Evolutionary conservation across 2,113 vertebrate genomes (phyloP).

Genomic region (Sylvietta virens): DNA sequence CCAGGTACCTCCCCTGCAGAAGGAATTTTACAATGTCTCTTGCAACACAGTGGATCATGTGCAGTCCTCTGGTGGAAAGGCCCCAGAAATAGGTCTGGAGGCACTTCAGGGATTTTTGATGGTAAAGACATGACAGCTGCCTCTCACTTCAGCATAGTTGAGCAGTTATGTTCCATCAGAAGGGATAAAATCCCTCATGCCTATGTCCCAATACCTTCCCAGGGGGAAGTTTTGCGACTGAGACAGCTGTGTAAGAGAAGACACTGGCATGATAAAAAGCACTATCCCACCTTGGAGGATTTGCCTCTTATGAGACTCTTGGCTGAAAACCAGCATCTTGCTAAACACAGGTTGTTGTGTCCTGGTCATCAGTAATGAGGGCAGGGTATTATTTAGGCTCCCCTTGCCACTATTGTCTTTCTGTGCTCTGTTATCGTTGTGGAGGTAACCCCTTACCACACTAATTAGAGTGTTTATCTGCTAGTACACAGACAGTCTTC

Average conservation of each 20-base stretch:
- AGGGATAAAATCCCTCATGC: neutral
- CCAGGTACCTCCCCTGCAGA: neutral
- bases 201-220: no score
- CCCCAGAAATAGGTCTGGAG: neutral
- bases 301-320: neutral
- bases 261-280: neutral
- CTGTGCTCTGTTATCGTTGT: neutral
- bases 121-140: neutral
- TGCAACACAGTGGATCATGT: neutral
- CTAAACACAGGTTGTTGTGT: neutral
- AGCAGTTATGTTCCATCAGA: neutral
- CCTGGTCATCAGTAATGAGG: neutral
- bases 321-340: neutral
- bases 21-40: neutral
- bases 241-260: neutral
- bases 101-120: neutral
- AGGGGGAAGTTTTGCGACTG: neutral
- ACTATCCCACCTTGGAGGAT: neutral
- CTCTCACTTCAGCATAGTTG: neutral
- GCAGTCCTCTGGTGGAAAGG: no score
- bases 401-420: accelerated
- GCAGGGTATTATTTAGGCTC: neutral
- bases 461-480: neutral
- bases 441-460: neutral
- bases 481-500: neutral